Evolutionary conservation across 1,140 invertebrate genomes (phyloP), one percentile per base, ranked within the genome.

Genomic region (Sipha flava): DNA sequence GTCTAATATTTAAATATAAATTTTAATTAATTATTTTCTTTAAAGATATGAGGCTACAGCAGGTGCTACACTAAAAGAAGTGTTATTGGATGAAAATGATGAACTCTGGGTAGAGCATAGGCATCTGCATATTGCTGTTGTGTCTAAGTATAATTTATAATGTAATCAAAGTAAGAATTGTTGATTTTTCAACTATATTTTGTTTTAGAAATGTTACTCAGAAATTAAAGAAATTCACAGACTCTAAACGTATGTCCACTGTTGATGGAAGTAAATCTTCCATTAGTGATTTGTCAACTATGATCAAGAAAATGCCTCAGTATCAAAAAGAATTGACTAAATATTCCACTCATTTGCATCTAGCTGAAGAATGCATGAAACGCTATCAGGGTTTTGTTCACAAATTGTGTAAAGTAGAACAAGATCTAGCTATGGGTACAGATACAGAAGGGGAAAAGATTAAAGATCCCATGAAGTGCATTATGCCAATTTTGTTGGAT

Each of bases 241-340:
- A 97, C 82, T 95, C 94, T 12, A 98, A 98, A 86, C 89, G 94
- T 81, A 93, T 95, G 91, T 91, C 93, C 0, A 89, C 91, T 83
- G 18, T 3, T 31, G 21, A 16, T 29, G 90, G 92, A 59, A 95
- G 98, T 85, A 98, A 98, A 86, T 92, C 96, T 77, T 95, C 93
- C 0, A 96, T 99, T 91, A 91, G 96, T 77, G 98, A 99, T 87
- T 86, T 99, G 31, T 97, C 95, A 0, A 93, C 97, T 84, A 98
- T 99, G 96, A 97, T 99, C 83, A 99, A 99, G 87, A 99, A 99
- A 86, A 99, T 99, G 96, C 98, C 98, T 0, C 98, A 99, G 86
- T 98, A 99, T 86, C 97, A 99, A 85, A 99, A 99, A 86, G 98
- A 99, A 86, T 86, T 99, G 80, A 98, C 94, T 82, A 98, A 98